These are phyloP conservation scores for Cistogaster globosa DNA, from an alignment of 2,888 invertebrate species.

Conservation along the genomic window DNA sequence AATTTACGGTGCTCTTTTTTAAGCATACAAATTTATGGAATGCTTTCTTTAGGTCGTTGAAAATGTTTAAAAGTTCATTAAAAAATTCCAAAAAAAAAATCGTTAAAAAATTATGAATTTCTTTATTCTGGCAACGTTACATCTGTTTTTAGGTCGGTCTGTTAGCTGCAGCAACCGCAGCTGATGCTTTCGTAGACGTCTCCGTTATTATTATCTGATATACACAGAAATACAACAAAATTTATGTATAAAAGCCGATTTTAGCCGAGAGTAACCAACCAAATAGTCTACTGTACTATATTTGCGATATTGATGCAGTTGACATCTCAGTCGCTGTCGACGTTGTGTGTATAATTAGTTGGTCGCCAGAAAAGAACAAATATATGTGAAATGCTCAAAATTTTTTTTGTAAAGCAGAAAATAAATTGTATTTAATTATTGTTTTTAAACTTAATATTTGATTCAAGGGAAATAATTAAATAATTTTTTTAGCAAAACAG, in stretches of 20 bases:
- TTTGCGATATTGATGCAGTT: constrained; percentile 32
- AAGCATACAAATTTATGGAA: too few species aligned
- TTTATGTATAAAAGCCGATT: constrained; percentile 59
- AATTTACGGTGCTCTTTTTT: too few species aligned
- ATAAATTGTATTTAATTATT: neutral
- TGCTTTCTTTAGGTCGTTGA: too few species aligned
- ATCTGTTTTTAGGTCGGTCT: neutral
- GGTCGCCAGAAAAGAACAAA: constrained; percentile 49
- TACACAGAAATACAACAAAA: constrained; percentile 54
- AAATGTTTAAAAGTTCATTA: too few species aligned
- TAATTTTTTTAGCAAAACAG: too few species aligned
- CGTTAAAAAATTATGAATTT: too few species aligned
- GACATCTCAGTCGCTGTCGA: constrained; percentile 43
- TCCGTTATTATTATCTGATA: constrained; percentile 1
- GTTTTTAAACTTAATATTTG: neutral
- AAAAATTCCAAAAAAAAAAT: too few species aligned
- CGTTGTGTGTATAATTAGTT: constrained; percentile 21
- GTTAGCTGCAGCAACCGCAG: constrained; percentile 13
- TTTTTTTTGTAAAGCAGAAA: constrained; percentile 35
- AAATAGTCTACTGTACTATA: constrained; percentile 71
- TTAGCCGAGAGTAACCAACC: constrained; percentile 55
- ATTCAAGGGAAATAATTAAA: too few species aligned
- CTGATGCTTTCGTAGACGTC: neutral
- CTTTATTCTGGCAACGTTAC: too few species aligned
- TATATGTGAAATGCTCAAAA: neutral